Percentiles rank a stretch among this genome's conserved stretches.
These are phyloP conservation scores for Monopis laevigella DNA, from an alignment of 2,888 invertebrate genomes.

Conservation along the genomic window DNA sequence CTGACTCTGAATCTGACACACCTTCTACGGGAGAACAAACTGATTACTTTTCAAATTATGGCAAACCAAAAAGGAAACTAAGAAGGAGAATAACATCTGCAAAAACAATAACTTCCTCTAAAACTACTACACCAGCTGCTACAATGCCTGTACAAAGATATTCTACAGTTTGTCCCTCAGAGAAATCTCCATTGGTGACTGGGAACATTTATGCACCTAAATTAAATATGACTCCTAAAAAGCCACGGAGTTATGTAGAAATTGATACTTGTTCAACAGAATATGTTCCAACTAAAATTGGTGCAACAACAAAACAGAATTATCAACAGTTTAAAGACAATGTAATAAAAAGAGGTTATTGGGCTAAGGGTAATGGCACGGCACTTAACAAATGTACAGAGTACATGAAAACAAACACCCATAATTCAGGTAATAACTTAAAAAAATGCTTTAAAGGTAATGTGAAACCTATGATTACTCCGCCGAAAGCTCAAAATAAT, in stretches of 20 bases:
- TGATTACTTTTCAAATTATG: conserved; percentile 9
- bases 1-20: conserved; percentile 38
- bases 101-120: background rate
- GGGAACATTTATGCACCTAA: conserved; percentile 51
- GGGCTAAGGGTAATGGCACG: conserved; percentile 54
- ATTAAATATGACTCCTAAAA: conserved; percentile 42
- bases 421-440: too few relatives aligned
- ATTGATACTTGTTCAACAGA: conserved; percentile 47
- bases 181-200: conserved; percentile 43
- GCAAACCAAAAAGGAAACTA: conserved; percentile 5
- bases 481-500: too few relatives aligned
- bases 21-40: conserved; percentile 7
- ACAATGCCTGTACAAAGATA: conserved; percentile 32
- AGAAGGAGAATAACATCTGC: background rate
- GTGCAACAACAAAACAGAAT: conserved; percentile 48
- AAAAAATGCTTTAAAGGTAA: too few relatives aligned
- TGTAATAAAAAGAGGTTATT: conserved; percentile 50
- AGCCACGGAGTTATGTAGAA: conserved; percentile 27
- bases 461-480: too few relatives aligned
- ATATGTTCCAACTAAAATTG: conserved; percentile 56
- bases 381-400: conserved; percentile 23
- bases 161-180: conserved; percentile 35
- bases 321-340: conserved; percentile 58
- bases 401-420: background rate
- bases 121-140: background rate